These are phyloP conservation scores for Mus spicilegus DNA, from an alignment of 2,113 vertebrate genomes.

Conservation along the genomic window DNA sequence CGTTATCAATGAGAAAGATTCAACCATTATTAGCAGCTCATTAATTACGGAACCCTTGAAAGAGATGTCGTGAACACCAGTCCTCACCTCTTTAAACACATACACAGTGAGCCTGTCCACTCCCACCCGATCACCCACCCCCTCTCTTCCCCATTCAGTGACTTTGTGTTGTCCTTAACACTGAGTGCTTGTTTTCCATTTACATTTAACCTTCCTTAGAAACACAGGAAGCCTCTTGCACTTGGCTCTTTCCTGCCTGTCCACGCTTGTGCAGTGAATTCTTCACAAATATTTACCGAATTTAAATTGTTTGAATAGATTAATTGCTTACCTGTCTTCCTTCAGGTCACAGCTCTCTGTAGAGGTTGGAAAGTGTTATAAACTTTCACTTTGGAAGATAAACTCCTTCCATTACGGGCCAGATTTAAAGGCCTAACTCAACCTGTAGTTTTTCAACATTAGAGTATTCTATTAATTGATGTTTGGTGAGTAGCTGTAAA, in stretches of 20 bases:
- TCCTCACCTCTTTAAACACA: neutral
- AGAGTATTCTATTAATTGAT: neutral
- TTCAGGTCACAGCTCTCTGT: neutral
- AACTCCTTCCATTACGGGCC: neutral
- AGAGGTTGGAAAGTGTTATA: neutral
- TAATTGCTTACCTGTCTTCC: neutral
- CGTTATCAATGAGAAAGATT: conserved; percentile 28
- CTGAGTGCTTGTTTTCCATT: neutral
- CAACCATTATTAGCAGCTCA: neutral
- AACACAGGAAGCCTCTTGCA: neutral
- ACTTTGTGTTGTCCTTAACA: neutral
- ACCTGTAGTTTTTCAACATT: neutral
- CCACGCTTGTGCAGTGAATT: neutral
- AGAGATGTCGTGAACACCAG: neutral
- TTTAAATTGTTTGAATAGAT: neutral
- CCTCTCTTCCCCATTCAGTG: neutral
- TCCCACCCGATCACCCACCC: neutral
- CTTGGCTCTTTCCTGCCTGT: neutral
- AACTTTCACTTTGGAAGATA: neutral
- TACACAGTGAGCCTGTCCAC: neutral
- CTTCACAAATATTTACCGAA: neutral
- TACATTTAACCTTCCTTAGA: neutral
- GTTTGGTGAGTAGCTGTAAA: neutral
- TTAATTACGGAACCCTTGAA: neutral
- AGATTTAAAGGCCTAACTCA: neutral